These are phyloP conservation scores for Drosophila anomelani DNA, from an alignment of 2,888 invertebrate genomes.

Conservation along the genomic window DNA sequence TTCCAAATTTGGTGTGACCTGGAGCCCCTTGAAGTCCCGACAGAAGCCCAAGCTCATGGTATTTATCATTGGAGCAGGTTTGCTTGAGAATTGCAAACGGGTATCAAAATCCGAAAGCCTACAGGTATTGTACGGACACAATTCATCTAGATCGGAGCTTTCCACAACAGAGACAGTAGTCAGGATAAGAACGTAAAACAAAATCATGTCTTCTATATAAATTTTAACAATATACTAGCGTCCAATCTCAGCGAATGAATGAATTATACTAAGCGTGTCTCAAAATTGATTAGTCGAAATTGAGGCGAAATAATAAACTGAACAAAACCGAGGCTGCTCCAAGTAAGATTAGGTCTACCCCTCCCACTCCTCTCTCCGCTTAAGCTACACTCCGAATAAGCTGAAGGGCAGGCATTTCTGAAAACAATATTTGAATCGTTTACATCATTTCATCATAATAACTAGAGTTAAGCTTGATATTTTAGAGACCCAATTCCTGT, in stretches of 20 bases:
- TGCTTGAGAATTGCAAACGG: not conserved
- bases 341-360: not conserved
- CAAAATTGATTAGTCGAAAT: not conserved
- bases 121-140: not conserved
- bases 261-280: not conserved
- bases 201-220: not conserved
- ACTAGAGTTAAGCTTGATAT: slow-evolving; percentile 31
- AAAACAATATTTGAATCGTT: no score
- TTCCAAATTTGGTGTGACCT: not conserved
- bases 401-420: no score
- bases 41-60: not conserved
- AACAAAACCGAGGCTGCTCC: not conserved
- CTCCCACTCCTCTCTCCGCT: not conserved
- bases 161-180: not conserved
- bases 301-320: not conserved
- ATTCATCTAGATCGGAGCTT: not conserved
- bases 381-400: not conserved
- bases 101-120: not conserved
- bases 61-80: not conserved
- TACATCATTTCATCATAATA: not conserved
- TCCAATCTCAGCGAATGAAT: not conserved
- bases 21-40: not conserved
- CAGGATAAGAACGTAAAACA: not conserved
- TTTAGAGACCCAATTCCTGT: slow-evolving; percentile 72
- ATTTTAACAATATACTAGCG: not conserved